Evolutionary conservation across 2,113 vertebrate species (phyloP), one percentile per base, ranked within the genome.

Genomic region (Trochalopteron elliotii): DNA sequence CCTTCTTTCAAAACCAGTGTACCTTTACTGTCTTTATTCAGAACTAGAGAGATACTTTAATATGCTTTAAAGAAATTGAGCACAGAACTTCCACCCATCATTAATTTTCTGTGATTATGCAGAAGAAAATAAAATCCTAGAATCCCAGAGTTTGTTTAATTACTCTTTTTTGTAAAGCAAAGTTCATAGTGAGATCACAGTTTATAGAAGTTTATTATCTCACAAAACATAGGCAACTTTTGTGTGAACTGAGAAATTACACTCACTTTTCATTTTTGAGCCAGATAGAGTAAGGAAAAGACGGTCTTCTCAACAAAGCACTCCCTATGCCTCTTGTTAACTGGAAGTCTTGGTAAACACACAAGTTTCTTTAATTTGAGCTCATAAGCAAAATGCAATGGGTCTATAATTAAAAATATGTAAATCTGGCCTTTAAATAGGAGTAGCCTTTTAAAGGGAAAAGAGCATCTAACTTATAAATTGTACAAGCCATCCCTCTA

Each of bases 191-290:
- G 70, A 92, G 53, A 92, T 95, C 78, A 91, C 67, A 83, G 75
- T 93, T 93, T 83, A 53, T 86, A 75, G n/a, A 95, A 91, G 77
- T 94, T 95, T 82, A 80, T 96, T 89, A 61, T 95, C 92, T 96
- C 56, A 72, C 31, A 83, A 94, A 95, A 94, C 24, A 75, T 50
- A 28, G 33, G 33, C 63, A 87, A 49, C n/a, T 72, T 95, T 75
- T 93, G 35, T 80, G 31, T 83, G 70, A 92, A 71, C 60, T 84
- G 87, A 78, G 75, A 91, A 95, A 72, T 87, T 87, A 70, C 12
- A 65, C 86, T 80, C 76, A 75, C 33, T 91, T 94, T 78, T 81
- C 28, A 84, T 40, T 89, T 96, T 69, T 75, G 18, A 71, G 60
- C 89, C 50, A 91, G 75, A 83, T 89, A 86, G 23, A 78, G 19